Evolutionary conservation across 64 coral and sea anemone species (phyloP).

Genomic region (Porites australiensis): DNA sequence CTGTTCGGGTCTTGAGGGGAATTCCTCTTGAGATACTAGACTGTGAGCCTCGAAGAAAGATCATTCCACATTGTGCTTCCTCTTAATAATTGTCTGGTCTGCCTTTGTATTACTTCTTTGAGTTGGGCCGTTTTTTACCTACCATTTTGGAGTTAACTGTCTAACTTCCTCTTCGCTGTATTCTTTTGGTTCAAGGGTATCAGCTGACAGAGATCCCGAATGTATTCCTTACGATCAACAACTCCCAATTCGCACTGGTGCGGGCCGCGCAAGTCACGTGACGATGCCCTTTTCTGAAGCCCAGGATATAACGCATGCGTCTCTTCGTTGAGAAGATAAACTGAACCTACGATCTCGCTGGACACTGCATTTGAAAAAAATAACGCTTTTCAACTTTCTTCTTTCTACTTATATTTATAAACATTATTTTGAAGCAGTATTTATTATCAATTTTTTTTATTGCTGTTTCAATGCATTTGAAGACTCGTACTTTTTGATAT

Average conservation of each 20-base stretch:
- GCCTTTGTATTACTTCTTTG: neutral
- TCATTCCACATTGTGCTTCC: too few species aligned
- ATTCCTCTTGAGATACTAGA: too few species aligned
- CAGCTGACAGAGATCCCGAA: conserved; percentile 59
- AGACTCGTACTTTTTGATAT: neutral
- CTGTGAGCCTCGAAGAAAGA: too few species aligned
- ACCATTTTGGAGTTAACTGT: neutral
- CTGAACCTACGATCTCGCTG: neutral
- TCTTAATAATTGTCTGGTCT: too few species aligned
- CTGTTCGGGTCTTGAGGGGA: too few species aligned
- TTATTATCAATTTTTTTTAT: conserved; percentile 21
- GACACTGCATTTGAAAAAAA: neutral
- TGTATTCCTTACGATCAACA: neutral
- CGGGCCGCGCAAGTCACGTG: neutral
- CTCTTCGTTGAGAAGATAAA: too few species aligned
- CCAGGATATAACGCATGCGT: neutral
- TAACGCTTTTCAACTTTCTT: neutral
- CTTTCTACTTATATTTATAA: conserved; percentile 30
- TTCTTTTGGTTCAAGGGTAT: conserved; percentile 61
- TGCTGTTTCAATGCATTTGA: neutral
- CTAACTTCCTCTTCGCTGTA: conserved; percentile 24
- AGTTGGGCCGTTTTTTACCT: conserved; percentile 15
- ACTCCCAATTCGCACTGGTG: neutral
- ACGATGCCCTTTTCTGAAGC: neutral
- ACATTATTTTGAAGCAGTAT: conserved; percentile 2